Conservation (phyloP, 2,797 vertebrate species). For the Tympanoctomys barrerae region DNA sequence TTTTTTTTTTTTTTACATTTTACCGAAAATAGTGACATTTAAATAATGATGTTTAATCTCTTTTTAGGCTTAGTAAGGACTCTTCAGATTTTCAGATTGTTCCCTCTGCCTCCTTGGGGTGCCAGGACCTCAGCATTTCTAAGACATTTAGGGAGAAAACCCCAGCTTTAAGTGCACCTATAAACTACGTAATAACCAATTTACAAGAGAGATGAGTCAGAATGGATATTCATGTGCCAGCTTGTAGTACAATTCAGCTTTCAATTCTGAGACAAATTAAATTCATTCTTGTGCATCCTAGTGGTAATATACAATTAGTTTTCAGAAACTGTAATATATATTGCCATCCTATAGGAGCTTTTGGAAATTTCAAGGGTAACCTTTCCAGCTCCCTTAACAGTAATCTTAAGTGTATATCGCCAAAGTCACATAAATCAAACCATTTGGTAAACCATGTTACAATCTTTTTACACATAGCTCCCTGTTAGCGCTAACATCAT, state of each 20-base stretch:
- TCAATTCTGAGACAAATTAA: slow-evolving; percentile 84
- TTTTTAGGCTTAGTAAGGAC: slow-evolving; percentile 23
- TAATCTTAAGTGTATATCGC: slow-evolving; percentile 78
- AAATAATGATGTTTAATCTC: slow-evolving; percentile 45
- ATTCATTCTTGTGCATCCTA: slow-evolving; percentile 81
- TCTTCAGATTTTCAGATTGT: slow-evolving; percentile 37
- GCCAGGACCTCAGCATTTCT: slow-evolving; percentile 52
- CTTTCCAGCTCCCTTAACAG: not conserved
- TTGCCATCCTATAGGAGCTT: slow-evolving; percentile 68
- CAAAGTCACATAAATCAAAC: slow-evolving; percentile 85
- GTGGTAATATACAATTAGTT: slow-evolving; percentile 81
- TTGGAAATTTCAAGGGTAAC: slow-evolving; percentile 79
- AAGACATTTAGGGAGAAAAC: slow-evolving; percentile 10
- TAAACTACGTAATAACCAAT: slow-evolving; percentile 71
- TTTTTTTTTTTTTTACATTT: slow-evolving; percentile 55
- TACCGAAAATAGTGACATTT: slow-evolving; percentile 65
- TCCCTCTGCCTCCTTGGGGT: slow-evolving; percentile 23
- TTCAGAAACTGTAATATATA: slow-evolving; percentile 75
- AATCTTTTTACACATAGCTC: slow-evolving; percentile 86
- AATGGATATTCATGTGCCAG: slow-evolving; percentile 72
- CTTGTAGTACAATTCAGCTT: slow-evolving; percentile 73
- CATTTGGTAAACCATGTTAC: slow-evolving; percentile 83
- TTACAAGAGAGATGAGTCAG: slow-evolving; percentile 67
- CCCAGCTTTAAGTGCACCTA: slow-evolving; percentile 55
- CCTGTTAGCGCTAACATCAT: slow-evolving; percentile 88